Evolutionary conservation across 1,140 invertebrate genomes (phyloP), one percentile per base, ranked within the genome.

Genomic region (Eriocheir sinensis): DNA sequence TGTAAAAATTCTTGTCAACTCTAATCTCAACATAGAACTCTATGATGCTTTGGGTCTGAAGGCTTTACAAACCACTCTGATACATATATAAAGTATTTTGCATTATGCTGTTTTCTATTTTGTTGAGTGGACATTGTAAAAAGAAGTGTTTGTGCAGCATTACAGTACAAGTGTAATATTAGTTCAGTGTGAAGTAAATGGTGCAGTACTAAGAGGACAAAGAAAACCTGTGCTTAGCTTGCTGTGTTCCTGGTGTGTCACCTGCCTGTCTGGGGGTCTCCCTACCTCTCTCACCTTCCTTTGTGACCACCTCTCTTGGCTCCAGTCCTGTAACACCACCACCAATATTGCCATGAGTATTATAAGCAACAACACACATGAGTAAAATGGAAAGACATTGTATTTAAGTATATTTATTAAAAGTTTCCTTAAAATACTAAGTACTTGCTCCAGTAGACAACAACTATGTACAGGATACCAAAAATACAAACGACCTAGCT

Each of bases 371-470:
- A 92, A 36, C 41, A 81, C 79, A 92, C 44, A 9, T 17, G 12
- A 8, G 6, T 44, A 8, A 36, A 9, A 94, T 85, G 86, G 38
- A 94, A 32, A 86, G 17, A 85, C 48, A 41, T 81, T 27, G 36
- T 94, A 94, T 94, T 94, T 94, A 94, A 94, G 89, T 94, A 94
- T 94, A 91, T 94, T 94, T 94, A 94, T 94, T 94, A 94, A 94
- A 94, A 94, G 90, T 94, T 94, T 94, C 94, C 94, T 94, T 94
- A 94, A 94, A 94, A 94, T 94, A 94, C 89, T 94, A 94, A 94
- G 94, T 94, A 94, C 94, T 94, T 94, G 94, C 94, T 94, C 94
- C 94, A 94, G 94, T 94, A 94, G 94, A 94, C 94, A 94, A 94
- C 94, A 94, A 94, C 81, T 94, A 94, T 94, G 41, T 94, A 94